Evolutionary conservation across 2,797 vertebrate species (phyloP).

Genomic region (Pangasius larnaudii): DNA sequence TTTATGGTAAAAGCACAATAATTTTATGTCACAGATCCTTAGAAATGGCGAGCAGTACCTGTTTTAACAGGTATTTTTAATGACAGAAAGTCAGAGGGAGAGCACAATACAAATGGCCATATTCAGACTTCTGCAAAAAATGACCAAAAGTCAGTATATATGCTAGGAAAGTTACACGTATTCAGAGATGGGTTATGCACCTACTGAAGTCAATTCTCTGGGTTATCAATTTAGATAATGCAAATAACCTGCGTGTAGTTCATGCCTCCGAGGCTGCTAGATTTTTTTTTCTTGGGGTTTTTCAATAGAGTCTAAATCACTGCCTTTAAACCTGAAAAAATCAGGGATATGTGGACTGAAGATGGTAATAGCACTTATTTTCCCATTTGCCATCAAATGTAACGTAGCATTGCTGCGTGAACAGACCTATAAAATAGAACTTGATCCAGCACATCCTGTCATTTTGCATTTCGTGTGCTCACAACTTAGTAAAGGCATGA

Average conservation of each 20-base stretch:
- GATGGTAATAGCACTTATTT: not conserved
- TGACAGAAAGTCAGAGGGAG: not conserved
- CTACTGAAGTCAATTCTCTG: not conserved
- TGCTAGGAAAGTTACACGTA: not conserved
- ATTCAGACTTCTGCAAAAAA: not conserved
- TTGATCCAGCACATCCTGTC: not conserved
- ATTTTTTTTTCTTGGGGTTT: not conserved
- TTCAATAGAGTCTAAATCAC: not conserved
- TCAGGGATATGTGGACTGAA: not conserved
- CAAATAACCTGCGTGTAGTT: not conserved
- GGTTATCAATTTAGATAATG: not conserved
- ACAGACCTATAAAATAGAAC: not conserved
- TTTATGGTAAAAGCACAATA: not conserved
- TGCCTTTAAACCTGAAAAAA: not conserved
- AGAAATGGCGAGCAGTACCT: not conserved
- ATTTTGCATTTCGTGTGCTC: not conserved
- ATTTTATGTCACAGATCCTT: not conserved
- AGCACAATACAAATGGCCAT: not conserved
- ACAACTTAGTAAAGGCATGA: not conserved
- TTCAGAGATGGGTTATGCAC: not conserved
- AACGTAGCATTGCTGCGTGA: not conserved
- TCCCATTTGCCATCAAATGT: not conserved
- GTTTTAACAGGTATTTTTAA: not conserved
- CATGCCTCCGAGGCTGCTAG: not conserved
- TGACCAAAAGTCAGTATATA: not conserved